These are phyloP conservation scores for Dendrocincla fuliginosa DNA, from an alignment of 2,797 vertebrate species.

Conservation along the genomic window DNA sequence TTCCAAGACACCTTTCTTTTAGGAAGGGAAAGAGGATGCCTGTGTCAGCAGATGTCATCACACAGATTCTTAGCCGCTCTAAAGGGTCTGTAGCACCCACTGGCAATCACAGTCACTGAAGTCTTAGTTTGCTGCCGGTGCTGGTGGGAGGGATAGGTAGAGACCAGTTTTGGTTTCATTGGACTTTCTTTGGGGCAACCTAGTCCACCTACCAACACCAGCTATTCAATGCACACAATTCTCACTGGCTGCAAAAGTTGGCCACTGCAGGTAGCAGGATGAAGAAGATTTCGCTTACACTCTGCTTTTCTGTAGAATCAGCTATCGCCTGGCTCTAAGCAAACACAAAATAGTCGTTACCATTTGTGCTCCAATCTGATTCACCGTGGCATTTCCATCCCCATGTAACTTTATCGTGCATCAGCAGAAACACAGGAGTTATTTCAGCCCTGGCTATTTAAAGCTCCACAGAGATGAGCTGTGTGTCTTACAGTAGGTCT, in stretches of 20 bases:
- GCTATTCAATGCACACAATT: background rate
- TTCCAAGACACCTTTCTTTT: background rate
- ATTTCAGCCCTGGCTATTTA: slow-evolving; percentile 29
- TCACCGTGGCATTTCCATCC: background rate
- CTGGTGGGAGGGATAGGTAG: background rate
- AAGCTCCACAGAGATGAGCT: background rate
- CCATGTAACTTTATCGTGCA: background rate
- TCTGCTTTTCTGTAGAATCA: background rate
- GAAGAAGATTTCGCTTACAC: background rate
- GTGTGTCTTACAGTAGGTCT: slow-evolving; percentile 13
- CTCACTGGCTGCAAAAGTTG: background rate
- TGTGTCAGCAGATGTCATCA: background rate
- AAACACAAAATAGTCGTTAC: background rate
- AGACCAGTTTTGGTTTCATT: background rate
- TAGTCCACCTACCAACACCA: background rate
- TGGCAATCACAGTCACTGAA: background rate
- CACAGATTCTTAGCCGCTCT: background rate
- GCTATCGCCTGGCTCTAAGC: background rate
- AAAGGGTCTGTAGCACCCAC: background rate
- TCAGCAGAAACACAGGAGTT: slow-evolving; percentile 25
- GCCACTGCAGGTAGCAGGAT: background rate
- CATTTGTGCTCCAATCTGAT: background rate
- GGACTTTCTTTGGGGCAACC: background rate
- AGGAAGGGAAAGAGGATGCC: background rate
- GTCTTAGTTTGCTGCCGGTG: background rate